These are phyloP conservation scores for Tauraco hartlaubi DNA, from an alignment of 2,797 vertebrate species.

Conservation along the genomic window DNA sequence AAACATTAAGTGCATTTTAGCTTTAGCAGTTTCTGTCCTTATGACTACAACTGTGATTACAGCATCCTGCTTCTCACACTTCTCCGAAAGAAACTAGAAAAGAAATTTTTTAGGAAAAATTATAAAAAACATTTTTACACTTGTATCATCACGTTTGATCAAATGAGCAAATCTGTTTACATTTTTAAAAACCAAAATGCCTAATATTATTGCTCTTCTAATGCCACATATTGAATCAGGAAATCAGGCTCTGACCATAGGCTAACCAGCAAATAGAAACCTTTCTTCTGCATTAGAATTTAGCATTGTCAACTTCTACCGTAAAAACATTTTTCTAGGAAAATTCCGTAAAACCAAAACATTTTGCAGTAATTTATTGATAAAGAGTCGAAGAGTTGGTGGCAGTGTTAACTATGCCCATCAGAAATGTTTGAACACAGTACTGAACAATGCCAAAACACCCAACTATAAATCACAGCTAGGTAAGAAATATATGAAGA, in stretches of 20 bases:
- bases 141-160: background rate
- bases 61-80: background rate
- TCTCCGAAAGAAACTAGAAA: background rate
- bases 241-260: background rate
- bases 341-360: background rate
- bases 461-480: background rate
- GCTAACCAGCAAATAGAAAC: background rate
- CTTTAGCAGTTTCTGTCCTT: background rate
- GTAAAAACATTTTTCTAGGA: background rate
- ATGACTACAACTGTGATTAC: background rate
- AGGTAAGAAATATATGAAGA: background rate
- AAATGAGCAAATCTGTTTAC: background rate
- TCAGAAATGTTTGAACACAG: background rate
- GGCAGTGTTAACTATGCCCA: background rate
- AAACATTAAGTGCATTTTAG: constrained; percentile 18
- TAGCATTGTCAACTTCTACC: background rate
- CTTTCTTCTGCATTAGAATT: background rate
- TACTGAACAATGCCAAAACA: background rate
- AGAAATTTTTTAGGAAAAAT: background rate
- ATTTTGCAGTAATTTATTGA: background rate
- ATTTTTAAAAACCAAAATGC: background rate
- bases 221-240: background rate
- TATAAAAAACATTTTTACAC: background rate
- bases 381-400: background rate
- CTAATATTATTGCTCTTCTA: background rate